These are phyloP conservation scores for Fabriciana adippe DNA, from an alignment of 2,888 invertebrate genomes.

Conservation along the genomic window DNA sequence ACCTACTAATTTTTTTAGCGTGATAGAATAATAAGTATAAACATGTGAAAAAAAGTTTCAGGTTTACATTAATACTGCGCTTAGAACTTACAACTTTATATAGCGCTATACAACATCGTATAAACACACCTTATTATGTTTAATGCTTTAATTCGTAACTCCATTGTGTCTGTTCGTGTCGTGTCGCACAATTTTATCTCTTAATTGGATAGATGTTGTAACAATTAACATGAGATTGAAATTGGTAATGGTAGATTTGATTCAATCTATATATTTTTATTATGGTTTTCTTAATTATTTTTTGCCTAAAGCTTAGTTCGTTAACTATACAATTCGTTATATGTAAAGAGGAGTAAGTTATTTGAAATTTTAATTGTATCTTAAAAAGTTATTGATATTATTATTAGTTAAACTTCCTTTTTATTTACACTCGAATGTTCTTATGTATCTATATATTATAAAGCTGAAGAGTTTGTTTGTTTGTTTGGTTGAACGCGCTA, in stretches of 20 bases:
- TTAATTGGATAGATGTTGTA: conserved; percentile 31
- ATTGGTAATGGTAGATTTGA: conserved; percentile 11
- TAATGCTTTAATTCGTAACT: conserved; percentile 16
- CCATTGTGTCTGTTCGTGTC: conserved; percentile 22
- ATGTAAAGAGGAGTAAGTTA: not conserved
- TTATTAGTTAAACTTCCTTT: no score
- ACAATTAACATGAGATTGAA: conserved; percentile 22
- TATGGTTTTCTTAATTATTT: conserved; percentile 18
- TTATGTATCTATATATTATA: no score
- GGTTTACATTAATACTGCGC: not conserved
- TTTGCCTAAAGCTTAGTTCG: conserved; percentile 16
- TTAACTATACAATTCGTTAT: conserved; percentile 4
- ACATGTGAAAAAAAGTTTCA: no score
- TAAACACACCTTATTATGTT: conserved; percentile 6
- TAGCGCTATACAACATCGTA: not conserved
- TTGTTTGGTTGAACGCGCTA: no score
- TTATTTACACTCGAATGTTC: no score
- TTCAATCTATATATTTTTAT: conserved; percentile 21
- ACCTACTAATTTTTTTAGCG: no score
- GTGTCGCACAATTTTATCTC: conserved; percentile 31
- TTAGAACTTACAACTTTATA: not conserved
- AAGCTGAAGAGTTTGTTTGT: no score
- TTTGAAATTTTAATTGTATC: not conserved
- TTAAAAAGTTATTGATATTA: no score
- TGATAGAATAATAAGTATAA: no score